Conservation (phyloP, 1,140 invertebrate species). For the Cyclina sinensis region DNA sequence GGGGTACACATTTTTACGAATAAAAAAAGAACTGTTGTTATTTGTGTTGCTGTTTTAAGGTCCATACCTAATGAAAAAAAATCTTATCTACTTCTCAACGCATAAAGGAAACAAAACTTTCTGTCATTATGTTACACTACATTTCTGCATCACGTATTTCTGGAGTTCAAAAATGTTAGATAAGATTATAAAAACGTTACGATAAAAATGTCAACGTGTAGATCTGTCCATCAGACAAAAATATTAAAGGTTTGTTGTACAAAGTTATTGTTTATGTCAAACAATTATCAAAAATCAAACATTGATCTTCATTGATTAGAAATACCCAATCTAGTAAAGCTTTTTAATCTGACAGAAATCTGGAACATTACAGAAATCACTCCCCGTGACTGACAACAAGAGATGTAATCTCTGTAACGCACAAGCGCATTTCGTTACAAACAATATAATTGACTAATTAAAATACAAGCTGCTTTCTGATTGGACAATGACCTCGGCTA, state of each 20-base stretch:
- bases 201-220: slow-evolving; percentile 2
- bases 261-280: slow-evolving; percentile 27
- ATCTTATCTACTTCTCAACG: no score
- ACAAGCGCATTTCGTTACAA: not conserved
- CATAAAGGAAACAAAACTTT: no score
- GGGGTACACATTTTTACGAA: no score
- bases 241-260: not conserved
- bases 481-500: not conserved
- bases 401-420: not conserved
- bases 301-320: not conserved
- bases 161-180: no score
- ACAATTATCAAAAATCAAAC: slow-evolving; percentile 14
- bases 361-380: slow-evolving; percentile 13
- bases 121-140: no score
- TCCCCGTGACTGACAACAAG: slow-evolving; percentile 8
- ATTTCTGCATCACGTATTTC: no score
- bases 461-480: not conserved
- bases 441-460: slow-evolving; percentile 24
- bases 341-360: not conserved
- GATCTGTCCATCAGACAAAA: not conserved
- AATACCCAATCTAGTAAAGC: not conserved
- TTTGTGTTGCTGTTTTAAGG: no score
- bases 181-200: no score
- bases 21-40: no score
- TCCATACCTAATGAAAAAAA: no score